Conservation (phyloP, 2,888 invertebrate species). For the Perizoma affinitatum region DNA sequence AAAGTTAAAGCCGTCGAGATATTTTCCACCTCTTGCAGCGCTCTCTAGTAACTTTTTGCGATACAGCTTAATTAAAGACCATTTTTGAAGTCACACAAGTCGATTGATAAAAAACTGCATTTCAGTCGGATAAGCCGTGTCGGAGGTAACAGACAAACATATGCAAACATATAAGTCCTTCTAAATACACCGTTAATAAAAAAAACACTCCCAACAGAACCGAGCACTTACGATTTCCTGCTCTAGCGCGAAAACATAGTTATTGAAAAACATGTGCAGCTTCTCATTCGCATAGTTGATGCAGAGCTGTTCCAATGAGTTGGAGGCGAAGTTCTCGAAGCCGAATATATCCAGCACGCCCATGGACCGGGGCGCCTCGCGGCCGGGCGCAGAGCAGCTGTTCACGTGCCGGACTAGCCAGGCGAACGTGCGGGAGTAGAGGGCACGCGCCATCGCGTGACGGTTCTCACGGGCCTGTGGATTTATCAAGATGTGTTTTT, state of each 20-base stretch:
- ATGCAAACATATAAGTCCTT: too few relatives aligned
- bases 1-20: too few relatives aligned
- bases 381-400: conserved; percentile 94
- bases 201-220: neutral
- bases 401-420: conserved; percentile 97
- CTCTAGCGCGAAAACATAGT: conserved; percentile 97
- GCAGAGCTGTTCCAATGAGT: conserved; percentile 96
- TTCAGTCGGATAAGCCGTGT: too few relatives aligned
- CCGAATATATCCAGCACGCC: conserved; percentile 97
- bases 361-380: conserved; percentile 89
- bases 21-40: too few relatives aligned
- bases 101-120: too few relatives aligned
- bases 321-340: conserved; percentile 95
- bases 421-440: conserved; percentile 95
- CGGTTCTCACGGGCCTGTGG: conserved; percentile 92
- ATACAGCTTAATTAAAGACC: too few relatives aligned
- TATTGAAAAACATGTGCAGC: conserved; percentile 97
- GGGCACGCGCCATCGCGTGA: conserved; percentile 96
- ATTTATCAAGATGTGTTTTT: neutral
- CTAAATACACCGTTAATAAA: too few relatives aligned
- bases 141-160: too few relatives aligned
- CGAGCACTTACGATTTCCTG: conserved; percentile 92
- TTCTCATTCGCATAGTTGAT: conserved; percentile 98
- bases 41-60: too few relatives aligned
- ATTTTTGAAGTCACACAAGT: too few relatives aligned